phyloP scores from a whole-genome alignment of 2,797 vertebrate genomes.

The Tinamus major region DNA sequence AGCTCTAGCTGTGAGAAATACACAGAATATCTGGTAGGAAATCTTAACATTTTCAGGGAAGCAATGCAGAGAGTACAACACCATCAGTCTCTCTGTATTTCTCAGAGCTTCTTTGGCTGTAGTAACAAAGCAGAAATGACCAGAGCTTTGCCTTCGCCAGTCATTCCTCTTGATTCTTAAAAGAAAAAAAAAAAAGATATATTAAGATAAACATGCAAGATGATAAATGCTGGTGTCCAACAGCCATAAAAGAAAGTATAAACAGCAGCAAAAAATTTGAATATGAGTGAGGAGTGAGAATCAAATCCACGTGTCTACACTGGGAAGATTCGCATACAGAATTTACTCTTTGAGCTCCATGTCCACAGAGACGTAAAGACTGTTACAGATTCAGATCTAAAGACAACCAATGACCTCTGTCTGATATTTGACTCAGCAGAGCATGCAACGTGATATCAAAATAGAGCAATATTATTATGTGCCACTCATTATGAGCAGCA shows the following conservation, averaged over 20 bases:
- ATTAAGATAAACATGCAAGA: not conserved
- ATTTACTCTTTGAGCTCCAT: not conserved
- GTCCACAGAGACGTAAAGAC: not conserved
- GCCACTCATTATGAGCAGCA: not conserved
- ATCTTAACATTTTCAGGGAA: not conserved
- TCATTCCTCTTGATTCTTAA: not conserved
- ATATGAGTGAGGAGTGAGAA: not conserved
- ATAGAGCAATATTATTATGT: not conserved
- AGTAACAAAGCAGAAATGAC: not conserved
- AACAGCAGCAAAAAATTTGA: not conserved
- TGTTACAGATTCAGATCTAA: not conserved
- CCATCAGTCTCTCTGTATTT: not conserved
- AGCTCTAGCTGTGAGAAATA: not conserved
- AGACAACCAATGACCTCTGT: not conserved
- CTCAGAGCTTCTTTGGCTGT: not conserved
- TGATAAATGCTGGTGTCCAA: not conserved
- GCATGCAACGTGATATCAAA: not conserved
- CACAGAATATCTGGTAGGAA: not conserved
- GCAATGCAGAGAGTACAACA: not conserved
- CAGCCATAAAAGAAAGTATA: not conserved
- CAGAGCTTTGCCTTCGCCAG: not conserved
- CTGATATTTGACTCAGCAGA: not conserved
- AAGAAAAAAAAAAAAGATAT: not conserved
- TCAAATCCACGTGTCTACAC: not conserved
- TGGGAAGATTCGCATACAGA: not conserved